phyloP scores from a whole-genome alignment of 2,113 vertebrate species.

The Aspidoscelis tigris region DNA sequence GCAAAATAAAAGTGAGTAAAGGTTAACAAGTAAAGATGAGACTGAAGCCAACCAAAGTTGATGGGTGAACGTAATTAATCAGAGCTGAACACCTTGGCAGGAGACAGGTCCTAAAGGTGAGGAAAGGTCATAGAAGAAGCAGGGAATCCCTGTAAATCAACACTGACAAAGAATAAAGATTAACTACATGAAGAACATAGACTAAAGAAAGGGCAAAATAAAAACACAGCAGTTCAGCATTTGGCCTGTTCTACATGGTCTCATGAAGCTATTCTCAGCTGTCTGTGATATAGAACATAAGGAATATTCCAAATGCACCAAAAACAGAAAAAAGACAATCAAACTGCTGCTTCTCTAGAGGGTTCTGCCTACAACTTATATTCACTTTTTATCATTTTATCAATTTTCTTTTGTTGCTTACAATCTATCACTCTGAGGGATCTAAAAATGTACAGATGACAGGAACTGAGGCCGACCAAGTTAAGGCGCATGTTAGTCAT shows the following conservation, averaged over 20 bases:
- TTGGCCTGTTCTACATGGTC: neutral
- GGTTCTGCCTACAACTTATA: neutral
- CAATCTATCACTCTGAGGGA: neutral
- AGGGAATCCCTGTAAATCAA: neutral
- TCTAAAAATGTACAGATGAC: neutral
- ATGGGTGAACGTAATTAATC: constrained; percentile 12
- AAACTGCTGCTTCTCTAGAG: neutral
- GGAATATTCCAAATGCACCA: neutral
- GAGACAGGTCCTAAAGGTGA: neutral
- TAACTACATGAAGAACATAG: neutral
- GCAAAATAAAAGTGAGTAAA: constrained; percentile 17
- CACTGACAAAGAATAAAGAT: constrained; percentile 10
- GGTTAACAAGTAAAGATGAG: constrained; percentile 22
- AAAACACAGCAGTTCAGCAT: neutral
- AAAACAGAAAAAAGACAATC: neutral
- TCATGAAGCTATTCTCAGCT: neutral
- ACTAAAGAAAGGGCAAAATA: neutral
- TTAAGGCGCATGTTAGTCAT: too few relatives aligned
- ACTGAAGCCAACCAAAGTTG: constrained; percentile 30
- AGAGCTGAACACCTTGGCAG: neutral
- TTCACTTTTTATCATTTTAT: neutral
- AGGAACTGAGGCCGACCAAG: neutral
- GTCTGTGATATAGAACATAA: neutral
- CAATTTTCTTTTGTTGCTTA: neutral
- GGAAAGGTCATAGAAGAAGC: accelerated